Conservation (phyloP, 1,140 invertebrate genomes). For the Drosophila parabipectinata region DNA sequence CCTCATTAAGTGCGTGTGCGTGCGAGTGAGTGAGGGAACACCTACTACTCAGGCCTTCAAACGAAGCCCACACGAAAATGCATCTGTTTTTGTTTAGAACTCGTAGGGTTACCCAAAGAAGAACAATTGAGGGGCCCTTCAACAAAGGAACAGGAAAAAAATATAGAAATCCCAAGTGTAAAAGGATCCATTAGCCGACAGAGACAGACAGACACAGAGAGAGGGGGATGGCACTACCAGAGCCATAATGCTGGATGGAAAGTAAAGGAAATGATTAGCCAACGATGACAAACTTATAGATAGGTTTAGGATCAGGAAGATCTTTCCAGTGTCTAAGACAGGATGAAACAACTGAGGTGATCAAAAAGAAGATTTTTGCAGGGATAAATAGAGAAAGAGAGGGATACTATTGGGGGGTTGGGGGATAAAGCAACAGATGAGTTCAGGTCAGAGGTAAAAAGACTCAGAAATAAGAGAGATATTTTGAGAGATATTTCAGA, state of each 20-base stretch:
- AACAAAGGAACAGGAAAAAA: constrained; percentile 33
- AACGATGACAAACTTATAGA: constrained; percentile 69
- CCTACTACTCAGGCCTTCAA: not conserved
- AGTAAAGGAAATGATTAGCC: constrained; percentile 68
- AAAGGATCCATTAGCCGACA: constrained; percentile 66
- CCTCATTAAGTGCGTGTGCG: constrained; percentile 26
- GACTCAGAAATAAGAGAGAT: no score
- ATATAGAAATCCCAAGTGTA: constrained; percentile 63
- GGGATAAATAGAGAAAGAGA: constrained; percentile 12
- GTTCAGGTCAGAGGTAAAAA: not conserved
- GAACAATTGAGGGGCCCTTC: constrained; percentile 47
- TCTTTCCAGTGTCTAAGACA: not conserved
- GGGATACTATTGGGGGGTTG: not conserved
- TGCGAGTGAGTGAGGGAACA: constrained; percentile 46
- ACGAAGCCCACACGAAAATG: constrained; percentile 51
- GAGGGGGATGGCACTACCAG: constrained; percentile 1
- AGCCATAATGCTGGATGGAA: constrained; percentile 50
- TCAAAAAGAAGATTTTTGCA: constrained; percentile 22
- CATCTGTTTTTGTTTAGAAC: constrained; percentile 70
- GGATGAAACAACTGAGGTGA: constrained; percentile 26
- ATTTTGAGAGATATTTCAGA: no score
- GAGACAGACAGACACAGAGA: constrained; percentile 1
- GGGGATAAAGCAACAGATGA: not conserved
- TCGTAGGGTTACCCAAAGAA: constrained; percentile 43
- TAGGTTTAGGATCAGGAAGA: constrained; percentile 4